Conservation (phyloP, 2,113 vertebrate genomes). For the Xenopus borealis region DNA sequence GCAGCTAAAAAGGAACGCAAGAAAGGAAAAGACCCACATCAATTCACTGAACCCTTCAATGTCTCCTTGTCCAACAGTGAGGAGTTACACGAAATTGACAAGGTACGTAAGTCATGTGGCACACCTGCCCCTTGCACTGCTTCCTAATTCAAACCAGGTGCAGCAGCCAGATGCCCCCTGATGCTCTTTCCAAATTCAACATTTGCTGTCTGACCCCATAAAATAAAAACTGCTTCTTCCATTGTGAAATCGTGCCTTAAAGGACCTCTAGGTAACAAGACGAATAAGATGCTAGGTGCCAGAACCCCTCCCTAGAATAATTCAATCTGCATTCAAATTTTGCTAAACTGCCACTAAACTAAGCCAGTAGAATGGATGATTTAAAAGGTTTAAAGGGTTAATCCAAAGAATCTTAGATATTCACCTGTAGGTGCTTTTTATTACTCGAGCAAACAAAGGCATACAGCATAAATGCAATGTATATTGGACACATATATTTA, state of each 20-base stretch:
- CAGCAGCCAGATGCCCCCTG: background rate
- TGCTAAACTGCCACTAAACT: too few species aligned
- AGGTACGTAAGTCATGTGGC: conserved; percentile 65
- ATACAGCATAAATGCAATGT: too few species aligned
- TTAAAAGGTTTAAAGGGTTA: too few species aligned
- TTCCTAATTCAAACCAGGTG: background rate
- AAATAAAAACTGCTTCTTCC: background rate
- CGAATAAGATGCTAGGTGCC: too few species aligned
- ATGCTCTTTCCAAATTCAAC: background rate
- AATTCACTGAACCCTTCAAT: conserved; percentile 74
- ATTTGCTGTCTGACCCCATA: background rate
- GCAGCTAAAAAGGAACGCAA: conserved; percentile 77
- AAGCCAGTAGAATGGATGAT: too few species aligned
- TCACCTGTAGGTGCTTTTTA: background rate
- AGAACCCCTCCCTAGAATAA: too few species aligned
- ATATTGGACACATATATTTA: too few species aligned
- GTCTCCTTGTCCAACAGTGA: conserved; percentile 77
- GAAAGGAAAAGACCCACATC: conserved; percentile 68
- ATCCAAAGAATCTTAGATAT: background rate
- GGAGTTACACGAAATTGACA: conserved; percentile 66
- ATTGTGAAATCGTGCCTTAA: background rate
- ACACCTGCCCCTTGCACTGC: conserved; percentile 10
- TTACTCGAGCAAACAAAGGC: too few species aligned
- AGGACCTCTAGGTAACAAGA: background rate
- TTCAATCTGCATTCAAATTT: too few species aligned